Percentiles rank a stretch among this genome's conserved stretches.
These are phyloP conservation scores for Neosilurus hyrtlii DNA, from an alignment of 2,797 vertebrate genomes.

Conservation along the genomic window DNA sequence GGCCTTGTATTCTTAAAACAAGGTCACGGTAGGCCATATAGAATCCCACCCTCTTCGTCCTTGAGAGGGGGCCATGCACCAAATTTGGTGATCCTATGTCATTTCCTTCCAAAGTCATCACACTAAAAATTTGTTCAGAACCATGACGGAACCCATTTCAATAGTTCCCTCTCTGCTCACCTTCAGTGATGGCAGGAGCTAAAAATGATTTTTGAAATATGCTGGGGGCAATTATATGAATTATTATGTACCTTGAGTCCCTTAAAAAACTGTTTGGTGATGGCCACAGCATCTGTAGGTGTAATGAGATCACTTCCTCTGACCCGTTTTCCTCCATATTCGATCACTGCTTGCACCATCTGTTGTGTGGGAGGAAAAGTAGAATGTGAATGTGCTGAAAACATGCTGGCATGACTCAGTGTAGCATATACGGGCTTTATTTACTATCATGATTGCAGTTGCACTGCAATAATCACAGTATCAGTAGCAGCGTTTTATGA, in stretches of 20 bases:
- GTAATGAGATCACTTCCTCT: constrained; percentile 92
- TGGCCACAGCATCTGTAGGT: constrained; percentile 89
- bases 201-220: neutral
- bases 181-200: neutral
- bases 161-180: no score
- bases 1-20: no score
- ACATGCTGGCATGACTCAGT: neutral
- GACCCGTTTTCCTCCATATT: constrained; percentile 90
- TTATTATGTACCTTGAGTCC: constrained; percentile 84
- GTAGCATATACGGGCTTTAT: neutral
- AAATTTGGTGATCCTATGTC: no score
- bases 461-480: neutral
- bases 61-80: no score
- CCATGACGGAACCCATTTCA: no score
- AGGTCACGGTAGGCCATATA: no score
- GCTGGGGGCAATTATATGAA: neutral
- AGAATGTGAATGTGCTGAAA: neutral
- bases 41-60: no score
- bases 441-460: neutral
- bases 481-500: neutral
- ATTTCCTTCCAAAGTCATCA: no score
- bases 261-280: constrained; percentile 98
- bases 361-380: constrained; percentile 57
- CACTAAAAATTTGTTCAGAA: no score
- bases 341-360: constrained; percentile 86